Base-by-base conservation (phyloP, 2,113 vertebrate genomes). In the Mormyrus iriodes region DNA sequence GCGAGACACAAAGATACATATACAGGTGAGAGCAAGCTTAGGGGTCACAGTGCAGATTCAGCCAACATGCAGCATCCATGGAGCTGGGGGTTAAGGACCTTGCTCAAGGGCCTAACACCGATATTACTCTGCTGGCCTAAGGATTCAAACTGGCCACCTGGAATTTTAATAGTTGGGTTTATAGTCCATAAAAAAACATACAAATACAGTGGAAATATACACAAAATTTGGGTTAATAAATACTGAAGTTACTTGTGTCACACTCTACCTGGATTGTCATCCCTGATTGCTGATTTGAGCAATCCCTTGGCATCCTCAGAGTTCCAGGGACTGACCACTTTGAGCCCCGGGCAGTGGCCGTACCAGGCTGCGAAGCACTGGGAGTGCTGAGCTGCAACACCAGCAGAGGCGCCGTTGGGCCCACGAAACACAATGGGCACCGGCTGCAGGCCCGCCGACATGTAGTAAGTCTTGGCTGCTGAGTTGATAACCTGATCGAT, bases 361-460 rank as follows among this genome's bases (percentile, higher is more conserved):
- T 99, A 99, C 98, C 98, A 99, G 0, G 98, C 97, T 0, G 98
- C 98, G 2, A 99, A 99, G 93, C 98, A 99, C 94, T 99, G 98
- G 0, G 98, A 99, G 90, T 99, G 98, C 90, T 99, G 98, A 0
- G 98, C 98, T 0, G 94, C 98, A 0, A 99, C 98, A 0, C 98
- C 98, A 0, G 98, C 97, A 0, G 98, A 96, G 0, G 98, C 94
- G 0, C 98, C 98, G 0, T 99, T 99, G 86, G 98, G 98, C 0
- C 98, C 98, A 0, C 98, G 95, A 95, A 99, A 99, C 39, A 99
- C 98, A 0, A 99, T 94, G 83, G 98, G 97, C 4, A 99, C 98
- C 0, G 94, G 0, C 89, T 98, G 97, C 6, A 92, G 82, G 0
- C 98, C 98, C 0, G 95, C 95, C 0, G 98, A 99, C 98, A 99